Evolutionary conservation across 1,140 invertebrate genomes (phyloP), one percentile per base, ranked within the genome.

Genomic region (Ostrea denselamellosa): DNA sequence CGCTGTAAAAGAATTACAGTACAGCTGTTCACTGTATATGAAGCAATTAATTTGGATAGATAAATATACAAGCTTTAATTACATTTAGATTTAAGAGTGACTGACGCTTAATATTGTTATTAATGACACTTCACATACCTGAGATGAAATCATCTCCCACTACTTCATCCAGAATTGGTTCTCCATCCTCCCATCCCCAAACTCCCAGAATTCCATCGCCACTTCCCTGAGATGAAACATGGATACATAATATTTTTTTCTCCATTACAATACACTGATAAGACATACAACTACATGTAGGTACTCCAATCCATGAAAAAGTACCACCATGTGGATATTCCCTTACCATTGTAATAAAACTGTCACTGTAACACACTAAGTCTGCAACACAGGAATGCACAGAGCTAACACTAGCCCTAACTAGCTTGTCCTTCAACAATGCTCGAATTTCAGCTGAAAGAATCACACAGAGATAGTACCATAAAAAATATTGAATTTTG

Each of bases 181-280:
- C 34, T 68, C 86, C 83, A 85, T 90, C 68, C 62, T 89, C 82
- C 83, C 86, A 89, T 14, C 65, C 68, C 91, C 91, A 92, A 52
- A 90, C 87, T 54, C 85, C 90, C 8, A 92, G n/a, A 10, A 90
- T 85, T 34, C 62, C 85, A 44, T 90, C 88, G 8, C 91, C 90
- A 88, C 44, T 56, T 52, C 91, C 91, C 91, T 92, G 54, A 22
- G 62, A 65, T 65, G 5, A 88, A 28, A 68, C 17, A 19, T 19
- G 56, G 34, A 44, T 44, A 5, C 34, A 44, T 44, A 44, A 44
- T 44, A 2, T 44, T 44, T 44, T 44, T 5, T 5, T 5, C 34
- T 44, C 34, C 5, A 44, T 44, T 44, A 44, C 1, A 44, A 44
- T 44, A 44, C 34, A 44, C 5, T 44, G 34, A 44, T 44, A 44